Percentiles rank a stretch among this genome's conserved stretches.
Conservation (phyloP, 2,888 invertebrate species). For the Tenthredo notha region DNA sequence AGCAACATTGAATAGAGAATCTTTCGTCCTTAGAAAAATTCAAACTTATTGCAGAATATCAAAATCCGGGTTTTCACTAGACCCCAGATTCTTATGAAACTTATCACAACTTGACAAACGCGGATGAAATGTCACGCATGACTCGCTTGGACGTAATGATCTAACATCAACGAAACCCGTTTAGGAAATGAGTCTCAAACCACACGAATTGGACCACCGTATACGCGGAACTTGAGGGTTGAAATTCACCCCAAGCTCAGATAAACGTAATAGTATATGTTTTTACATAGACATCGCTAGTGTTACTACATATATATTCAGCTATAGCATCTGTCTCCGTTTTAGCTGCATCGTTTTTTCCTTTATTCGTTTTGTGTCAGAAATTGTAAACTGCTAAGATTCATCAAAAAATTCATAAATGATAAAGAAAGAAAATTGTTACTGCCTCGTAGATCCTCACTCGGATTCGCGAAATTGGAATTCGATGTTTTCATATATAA, state of each 20-base stretch:
- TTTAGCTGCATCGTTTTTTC: not conserved
- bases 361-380: not conserved
- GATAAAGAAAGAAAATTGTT: not conserved
- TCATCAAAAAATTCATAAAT: not conserved
- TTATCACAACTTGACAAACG: not conserved
- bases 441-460: not conserved
- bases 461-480: not conserved
- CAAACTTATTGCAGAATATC: not conserved
- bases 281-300: not conserved
- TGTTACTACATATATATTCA: not conserved
- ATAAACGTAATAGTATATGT: constrained; percentile 25
- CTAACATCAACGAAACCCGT: constrained; percentile 16
- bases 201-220: constrained; percentile 32
- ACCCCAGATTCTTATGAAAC: not conserved
- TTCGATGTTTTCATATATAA: not conserved
- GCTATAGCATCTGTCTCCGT: not conserved
- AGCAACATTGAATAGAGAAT: not conserved
- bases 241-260: constrained; percentile 19
- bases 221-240: constrained; percentile 10
- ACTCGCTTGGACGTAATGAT: constrained; percentile 24
- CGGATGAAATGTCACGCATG: not conserved
- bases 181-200: constrained; percentile 35
- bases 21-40: not conserved
- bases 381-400: not conserved
- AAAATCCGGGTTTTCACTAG: not conserved